Evolutionary conservation across 2,113 vertebrate genomes (phyloP), one percentile per base, ranked within the genome.

Genomic region (Pseudorasbora parva): DNA sequence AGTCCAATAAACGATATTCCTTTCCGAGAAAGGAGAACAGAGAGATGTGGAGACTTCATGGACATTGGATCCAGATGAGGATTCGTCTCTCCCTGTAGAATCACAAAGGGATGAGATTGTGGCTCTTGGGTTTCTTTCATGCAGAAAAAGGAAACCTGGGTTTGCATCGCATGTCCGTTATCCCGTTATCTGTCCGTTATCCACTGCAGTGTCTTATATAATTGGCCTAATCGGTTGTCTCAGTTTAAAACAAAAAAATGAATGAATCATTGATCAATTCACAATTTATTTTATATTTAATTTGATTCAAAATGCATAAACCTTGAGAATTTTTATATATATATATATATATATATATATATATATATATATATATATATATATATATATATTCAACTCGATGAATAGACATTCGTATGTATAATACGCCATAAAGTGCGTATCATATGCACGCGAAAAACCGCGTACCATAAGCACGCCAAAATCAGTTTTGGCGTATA

Each of bases 1-100:
- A n/a, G 51, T 66, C 19, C 78, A 81, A 76, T 62, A 23, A 83
- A 85, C 72, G 25, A 71, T 83, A 60, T 77, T 77, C 71, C 64
- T 47, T 57, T 21, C 57, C 25, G 82, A 78, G 78, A 78, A 72
- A 84, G 74, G 77, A 41, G 62, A 81, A 64, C 33, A 77, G 54
- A 78, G 71, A 82, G 73, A 81, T 15, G 25, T 41, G 56, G 79
- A 64, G 79, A 85, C 84, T 87, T 80, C 41, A 60, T 71, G n/a
- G 80, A 51, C 85, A 88, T 88, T 86, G 66, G 78, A 85, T 88
- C 89, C 89, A 90, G 89, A 88, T 87, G 84, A 45, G 47, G 25
- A 43, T 25, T 74, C 2, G 19, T 85, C 54, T 83, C 56, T 57
- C 64, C 25, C 10, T 27, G 37, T 33, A 74, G 68, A 66, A 21